Evolutionary conservation across 2,113 vertebrate genomes (phyloP).

Genomic region (Pygoscelis antarcticus): DNA sequence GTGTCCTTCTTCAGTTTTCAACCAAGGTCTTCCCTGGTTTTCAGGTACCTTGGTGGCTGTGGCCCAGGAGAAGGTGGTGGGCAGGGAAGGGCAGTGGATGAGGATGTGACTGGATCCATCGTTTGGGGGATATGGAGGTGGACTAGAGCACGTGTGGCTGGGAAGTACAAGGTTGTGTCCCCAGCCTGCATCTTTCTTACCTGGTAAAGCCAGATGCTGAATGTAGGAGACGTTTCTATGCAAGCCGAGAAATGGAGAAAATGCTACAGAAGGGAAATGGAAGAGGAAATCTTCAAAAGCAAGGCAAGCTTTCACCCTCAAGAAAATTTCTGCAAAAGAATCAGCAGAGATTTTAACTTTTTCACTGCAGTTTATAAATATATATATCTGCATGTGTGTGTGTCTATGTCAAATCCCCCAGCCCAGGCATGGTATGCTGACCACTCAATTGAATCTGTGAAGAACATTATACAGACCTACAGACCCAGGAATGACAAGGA

Average conservation of each 20-base stretch:
- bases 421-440: constrained; percentile 21
- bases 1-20: not conserved
- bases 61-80: not conserved
- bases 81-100: not conserved
- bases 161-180: not conserved
- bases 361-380: not conserved
- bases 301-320: not conserved
- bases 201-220: not conserved
- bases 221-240: not conserved
- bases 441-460: constrained; percentile 43
- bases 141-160: not conserved
- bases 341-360: not conserved
- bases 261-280: not conserved
- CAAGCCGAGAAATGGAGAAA: not conserved
- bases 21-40: not conserved
- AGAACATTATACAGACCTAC: constrained; percentile 66
- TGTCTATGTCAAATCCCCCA: constrained; percentile 9
- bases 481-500: constrained; percentile 62
- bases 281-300: not conserved
- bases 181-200: not conserved
- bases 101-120: not conserved
- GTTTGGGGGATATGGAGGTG: not conserved
- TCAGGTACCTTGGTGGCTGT: not conserved
- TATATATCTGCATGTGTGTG: not conserved
- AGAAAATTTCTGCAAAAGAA: not conserved